Evolutionary conservation across 2,113 vertebrate genomes (phyloP).

Genomic region (Oncorhynchus masou): DNA sequence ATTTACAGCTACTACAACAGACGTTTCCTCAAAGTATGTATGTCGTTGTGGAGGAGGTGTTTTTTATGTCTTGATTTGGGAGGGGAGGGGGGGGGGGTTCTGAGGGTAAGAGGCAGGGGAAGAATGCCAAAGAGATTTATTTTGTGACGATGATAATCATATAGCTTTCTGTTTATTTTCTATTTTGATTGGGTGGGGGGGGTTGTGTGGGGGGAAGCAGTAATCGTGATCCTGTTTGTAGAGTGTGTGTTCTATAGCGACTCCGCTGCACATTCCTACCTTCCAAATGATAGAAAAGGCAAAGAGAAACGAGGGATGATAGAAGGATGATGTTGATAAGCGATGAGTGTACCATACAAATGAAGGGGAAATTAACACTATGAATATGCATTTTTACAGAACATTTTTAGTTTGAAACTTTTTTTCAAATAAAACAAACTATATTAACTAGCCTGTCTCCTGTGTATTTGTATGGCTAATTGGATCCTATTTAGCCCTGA

Average conservation of each 20-base stretch:
- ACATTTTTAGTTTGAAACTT: conserved; percentile 34
- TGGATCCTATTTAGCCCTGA: not conserved
- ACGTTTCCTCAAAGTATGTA: not conserved
- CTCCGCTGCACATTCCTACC: conserved; percentile 10
- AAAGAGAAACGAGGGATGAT: not conserved
- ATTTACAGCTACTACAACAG: not conserved
- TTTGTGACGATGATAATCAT: conserved; percentile 45
- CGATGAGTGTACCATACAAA: not conserved
- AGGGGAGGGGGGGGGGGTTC: not conserved
- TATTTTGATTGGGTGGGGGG: conserved; percentile 7
- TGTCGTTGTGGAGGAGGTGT: not conserved
- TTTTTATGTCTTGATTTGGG: not conserved
- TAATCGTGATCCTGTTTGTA: not conserved
- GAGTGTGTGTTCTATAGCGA: not conserved
- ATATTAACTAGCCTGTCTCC: conserved; percentile 12
- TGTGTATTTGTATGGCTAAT: not conserved
- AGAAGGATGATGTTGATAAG: not conserved
- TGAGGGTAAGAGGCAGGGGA: not conserved
- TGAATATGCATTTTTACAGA: conserved; percentile 37
- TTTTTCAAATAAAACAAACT: conserved; percentile 38
- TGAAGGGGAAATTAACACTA: not conserved
- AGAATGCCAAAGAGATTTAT: conserved; percentile 43
- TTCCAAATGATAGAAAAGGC: not conserved
- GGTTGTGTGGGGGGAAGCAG: not conserved
- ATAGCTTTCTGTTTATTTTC: conserved; percentile 10